Conservation (phyloP, 2,888 invertebrate genomes). For the Baccha elongata region DNA sequence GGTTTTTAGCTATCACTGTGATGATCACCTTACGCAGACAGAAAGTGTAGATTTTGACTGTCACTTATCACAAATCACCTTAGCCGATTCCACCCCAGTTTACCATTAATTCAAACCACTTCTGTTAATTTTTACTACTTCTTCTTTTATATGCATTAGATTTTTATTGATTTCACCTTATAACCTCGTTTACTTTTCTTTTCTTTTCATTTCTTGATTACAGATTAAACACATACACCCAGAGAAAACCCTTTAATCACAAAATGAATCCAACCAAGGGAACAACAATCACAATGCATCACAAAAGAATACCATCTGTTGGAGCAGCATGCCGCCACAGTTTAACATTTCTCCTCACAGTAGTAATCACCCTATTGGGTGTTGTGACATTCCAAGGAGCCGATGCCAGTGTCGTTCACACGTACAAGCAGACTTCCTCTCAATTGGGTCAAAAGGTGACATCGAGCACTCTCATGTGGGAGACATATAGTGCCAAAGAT, state of each 20-base stretch:
- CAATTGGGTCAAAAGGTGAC: slow-evolving; percentile 87
- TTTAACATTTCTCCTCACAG: slow-evolving; percentile 27
- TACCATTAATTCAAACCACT: slow-evolving; percentile 2
- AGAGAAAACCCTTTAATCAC: slow-evolving; percentile 5
- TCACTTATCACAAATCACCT: too few relatives aligned
- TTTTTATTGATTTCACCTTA: slow-evolving; percentile 52
- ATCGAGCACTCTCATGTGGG: slow-evolving; percentile 91
- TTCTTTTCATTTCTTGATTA: slow-evolving; percentile 32
- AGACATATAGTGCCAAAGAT: slow-evolving; percentile 83
- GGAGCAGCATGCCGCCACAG: slow-evolving; percentile 7
- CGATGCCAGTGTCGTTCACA: slow-evolving; percentile 76
- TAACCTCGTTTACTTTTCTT: slow-evolving; percentile 25
- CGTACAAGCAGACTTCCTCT: slow-evolving; percentile 79
- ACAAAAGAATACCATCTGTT: slow-evolving; percentile 21
- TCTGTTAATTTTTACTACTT: background rate
- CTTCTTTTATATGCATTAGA: background rate
- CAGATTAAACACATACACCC: slow-evolving; percentile 50
- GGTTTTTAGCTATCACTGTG: too few relatives aligned
- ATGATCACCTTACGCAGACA: too few relatives aligned
- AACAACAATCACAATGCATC: slow-evolving; percentile 44
- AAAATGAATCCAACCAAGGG: slow-evolving; percentile 53
- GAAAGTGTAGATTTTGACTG: too few relatives aligned
- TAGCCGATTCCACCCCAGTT: too few relatives aligned
- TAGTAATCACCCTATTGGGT: slow-evolving; percentile 30
- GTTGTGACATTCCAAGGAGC: slow-evolving; percentile 27